Percentiles rank a stretch among this genome's conserved stretches.
phyloP scores from a whole-genome alignment of 2,797 vertebrate species.

The Eulemur albifrons region DNA sequence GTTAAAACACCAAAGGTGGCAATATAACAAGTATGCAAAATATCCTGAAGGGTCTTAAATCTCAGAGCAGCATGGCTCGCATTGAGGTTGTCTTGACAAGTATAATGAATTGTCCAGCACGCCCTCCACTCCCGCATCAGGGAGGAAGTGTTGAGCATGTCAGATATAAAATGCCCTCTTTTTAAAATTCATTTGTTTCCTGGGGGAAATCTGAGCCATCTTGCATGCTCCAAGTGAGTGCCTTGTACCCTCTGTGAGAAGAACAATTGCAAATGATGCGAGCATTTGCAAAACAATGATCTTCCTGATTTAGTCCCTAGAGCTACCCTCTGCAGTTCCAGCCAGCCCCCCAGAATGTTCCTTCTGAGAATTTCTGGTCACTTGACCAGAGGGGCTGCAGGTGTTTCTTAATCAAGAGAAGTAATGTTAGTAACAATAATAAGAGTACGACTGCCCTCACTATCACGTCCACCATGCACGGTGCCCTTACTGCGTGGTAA shows the following conservation, averaged over 20 bases:
- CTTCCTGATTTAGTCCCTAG: background rate
- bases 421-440: background rate
- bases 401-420: background rate
- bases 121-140: background rate
- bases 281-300: background rate
- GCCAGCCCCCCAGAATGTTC: background rate
- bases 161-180: background rate
- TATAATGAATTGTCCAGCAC: background rate
- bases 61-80: background rate
- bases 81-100: slow-evolving; percentile 47
- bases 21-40: slow-evolving; percentile 70
- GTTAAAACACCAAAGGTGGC: slow-evolving; percentile 71
- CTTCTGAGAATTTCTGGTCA: background rate
- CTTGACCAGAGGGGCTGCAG: background rate
- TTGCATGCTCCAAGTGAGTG: background rate
- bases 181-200: slow-evolving; percentile 36
- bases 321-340: background rate
- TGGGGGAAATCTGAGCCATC: background rate
- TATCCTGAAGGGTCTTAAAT: slow-evolving; percentile 65
- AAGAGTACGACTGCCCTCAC: background rate
- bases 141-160: background rate
- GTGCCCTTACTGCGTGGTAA: background rate
- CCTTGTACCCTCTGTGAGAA: background rate
- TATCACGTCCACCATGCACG: background rate
- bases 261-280: background rate